Evolutionary conservation across 2,797 vertebrate species (phyloP), one percentile per base, ranked within the genome.

Genomic region (Bradypodion ventrale): DNA sequence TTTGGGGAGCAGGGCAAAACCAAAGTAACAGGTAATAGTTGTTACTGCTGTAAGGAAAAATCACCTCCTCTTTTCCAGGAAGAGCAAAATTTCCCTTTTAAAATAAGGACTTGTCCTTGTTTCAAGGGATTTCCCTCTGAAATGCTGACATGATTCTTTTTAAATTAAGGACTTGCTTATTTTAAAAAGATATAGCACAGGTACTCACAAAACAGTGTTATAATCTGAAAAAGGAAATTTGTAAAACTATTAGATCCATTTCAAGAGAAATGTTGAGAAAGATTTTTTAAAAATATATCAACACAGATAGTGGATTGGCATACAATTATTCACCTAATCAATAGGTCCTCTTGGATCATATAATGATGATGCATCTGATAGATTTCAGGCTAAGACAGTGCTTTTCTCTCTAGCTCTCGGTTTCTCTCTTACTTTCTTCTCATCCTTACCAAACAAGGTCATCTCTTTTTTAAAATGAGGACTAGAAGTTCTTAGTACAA

Each of bases 401-500:
- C 0, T 88, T 91, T 92, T 87, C 85, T 70, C 40, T 21, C 60
- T 46, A 80, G 66, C 77, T 90, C 84, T 76, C 88, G 90, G 13
- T 81, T 29, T 80, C 89, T 89, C 21, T 80, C 75, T 70, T 62
- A 79, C 12, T 85, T 65, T 66, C 80, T 88, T 73, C 10, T 32
- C 1, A 3, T 44, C 42, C 5, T 65, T 63, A 7, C 89, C 78
- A 90, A 95, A 95, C 92, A 96, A 95, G 94, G 95, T 95, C 95
- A 95, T 85, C 87, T 93, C 92, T 91, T 90, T 88, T 15, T 29
- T 37, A 85, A 93, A 95, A 94, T 90, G 93, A 94, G 94, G 91
- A 94, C 94, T 95, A 87, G 92, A 94, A 95, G 89, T 94, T 94
- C 94, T 91, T 92, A 85, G 89, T 85, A 91, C 89, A 93, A 95